These are phyloP conservation scores for Spea bombifrons DNA, from an alignment of 2,113 vertebrate species.

Conservation along the genomic window DNA sequence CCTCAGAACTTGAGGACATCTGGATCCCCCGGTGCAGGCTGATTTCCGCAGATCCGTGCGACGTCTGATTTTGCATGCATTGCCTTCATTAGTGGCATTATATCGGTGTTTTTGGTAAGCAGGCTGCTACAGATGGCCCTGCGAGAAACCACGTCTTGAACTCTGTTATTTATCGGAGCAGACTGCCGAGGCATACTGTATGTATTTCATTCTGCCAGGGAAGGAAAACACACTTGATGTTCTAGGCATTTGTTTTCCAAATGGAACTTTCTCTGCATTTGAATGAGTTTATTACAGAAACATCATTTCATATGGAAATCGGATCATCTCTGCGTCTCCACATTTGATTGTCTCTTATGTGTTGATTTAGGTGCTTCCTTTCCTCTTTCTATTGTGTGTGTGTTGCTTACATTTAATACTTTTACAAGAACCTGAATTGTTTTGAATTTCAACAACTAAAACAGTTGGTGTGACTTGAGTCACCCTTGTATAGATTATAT, in stretches of 20 bases:
- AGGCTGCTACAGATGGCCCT: conserved; percentile 27
- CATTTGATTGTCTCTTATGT: background rate
- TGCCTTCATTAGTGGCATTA: conserved; percentile 11
- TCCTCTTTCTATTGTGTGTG: background rate
- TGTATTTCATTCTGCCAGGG: conserved; percentile 27
- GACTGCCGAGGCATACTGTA: conserved; percentile 34
- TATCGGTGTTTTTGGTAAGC: background rate
- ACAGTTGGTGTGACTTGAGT: background rate
- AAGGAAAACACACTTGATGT: conserved; percentile 9
- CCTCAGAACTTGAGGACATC: too few species aligned
- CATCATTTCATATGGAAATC: conserved; percentile 44
- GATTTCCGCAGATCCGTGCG: background rate
- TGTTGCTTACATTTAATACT: conserved; percentile 6
- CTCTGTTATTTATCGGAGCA: conserved; percentile 27
- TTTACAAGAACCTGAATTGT: conserved; percentile 1
- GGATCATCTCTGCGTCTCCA: background rate
- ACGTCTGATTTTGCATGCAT: conserved; percentile 5
- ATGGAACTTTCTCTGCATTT: conserved; percentile 30
- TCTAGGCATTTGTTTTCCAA: conserved; percentile 27
- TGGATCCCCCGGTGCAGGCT: too few species aligned
- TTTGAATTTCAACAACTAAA: conserved; percentile 11
- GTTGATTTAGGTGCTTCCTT: conserved; percentile 3
- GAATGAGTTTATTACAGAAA: conserved; percentile 36
- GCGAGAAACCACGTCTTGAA: conserved; percentile 1
- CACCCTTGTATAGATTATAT: background rate